These are phyloP conservation scores for Oreochromis spilurus DNA, from an alignment of 2,113 vertebrate genomes.

Conservation along the genomic window DNA sequence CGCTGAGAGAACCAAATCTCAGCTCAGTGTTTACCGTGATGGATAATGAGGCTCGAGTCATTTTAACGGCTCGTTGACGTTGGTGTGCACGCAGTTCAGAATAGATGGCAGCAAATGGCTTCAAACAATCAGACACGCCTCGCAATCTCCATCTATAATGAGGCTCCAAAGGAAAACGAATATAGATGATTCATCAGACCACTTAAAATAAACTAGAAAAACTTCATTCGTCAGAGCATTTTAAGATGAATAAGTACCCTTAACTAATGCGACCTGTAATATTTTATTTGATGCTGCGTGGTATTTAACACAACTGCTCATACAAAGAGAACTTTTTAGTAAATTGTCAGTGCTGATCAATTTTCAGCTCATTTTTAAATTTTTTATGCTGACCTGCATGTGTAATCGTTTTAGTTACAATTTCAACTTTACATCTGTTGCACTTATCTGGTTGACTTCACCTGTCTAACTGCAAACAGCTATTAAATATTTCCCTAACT, in stretches of 20 bases:
- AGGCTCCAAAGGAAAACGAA: neutral
- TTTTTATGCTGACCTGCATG: neutral
- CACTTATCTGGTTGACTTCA: neutral
- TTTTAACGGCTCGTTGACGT: neutral
- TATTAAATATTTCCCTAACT: neutral
- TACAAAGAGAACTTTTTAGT: neutral
- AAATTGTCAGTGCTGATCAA: neutral
- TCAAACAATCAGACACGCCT: neutral
- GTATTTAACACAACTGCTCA: neutral
- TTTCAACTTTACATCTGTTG: neutral
- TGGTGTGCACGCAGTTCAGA: neutral
- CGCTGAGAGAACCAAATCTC: neutral
- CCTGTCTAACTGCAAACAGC: neutral
- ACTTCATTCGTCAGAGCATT: neutral
- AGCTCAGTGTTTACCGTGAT: neutral
- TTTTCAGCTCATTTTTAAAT: too few species aligned
- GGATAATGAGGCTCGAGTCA: neutral
- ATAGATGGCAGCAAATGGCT: neutral
- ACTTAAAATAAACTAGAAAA: neutral
- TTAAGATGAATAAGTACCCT: neutral
- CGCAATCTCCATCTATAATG: neutral
- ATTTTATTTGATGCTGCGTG: neutral
- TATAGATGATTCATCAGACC: neutral
- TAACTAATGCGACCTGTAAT: neutral
- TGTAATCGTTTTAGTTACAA: neutral